These are phyloP conservation scores for Noctua fimbriata DNA, from an alignment of 2,888 invertebrate genomes.

Conservation along the genomic window DNA sequence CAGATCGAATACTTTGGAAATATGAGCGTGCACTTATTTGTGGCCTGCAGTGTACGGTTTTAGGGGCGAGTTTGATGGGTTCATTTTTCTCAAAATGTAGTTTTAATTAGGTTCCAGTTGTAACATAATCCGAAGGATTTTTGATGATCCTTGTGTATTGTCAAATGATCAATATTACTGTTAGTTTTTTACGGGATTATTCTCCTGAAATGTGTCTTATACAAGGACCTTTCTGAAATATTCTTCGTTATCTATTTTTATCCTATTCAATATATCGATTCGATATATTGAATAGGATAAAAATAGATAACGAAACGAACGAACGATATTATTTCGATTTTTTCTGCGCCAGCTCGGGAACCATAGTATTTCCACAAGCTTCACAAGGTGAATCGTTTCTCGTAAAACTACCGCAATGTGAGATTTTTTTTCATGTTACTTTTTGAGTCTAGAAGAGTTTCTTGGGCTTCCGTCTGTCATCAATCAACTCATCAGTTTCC, in stretches of 20 bases:
- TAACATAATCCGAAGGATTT: neutral
- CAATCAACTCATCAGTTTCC: neutral
- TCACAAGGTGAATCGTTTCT: neutral
- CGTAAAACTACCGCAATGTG: neutral
- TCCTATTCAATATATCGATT: no score
- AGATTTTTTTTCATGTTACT: neutral
- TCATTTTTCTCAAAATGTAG: neutral
- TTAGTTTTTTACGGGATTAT: neutral
- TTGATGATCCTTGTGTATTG: neutral
- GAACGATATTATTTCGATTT: no score
- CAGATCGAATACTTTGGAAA: slow-evolving; percentile 78
- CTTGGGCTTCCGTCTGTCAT: neutral
- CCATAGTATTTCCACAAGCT: neutral
- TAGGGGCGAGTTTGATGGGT: slow-evolving; percentile 18
- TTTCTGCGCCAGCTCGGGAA: neutral
- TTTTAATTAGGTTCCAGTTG: neutral
- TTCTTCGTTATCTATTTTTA: neutral
- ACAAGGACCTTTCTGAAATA: neutral
- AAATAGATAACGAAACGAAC: no score
- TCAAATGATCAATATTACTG: neutral
- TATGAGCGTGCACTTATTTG: slow-evolving; percentile 69
- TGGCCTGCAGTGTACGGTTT: slow-evolving; percentile 53
- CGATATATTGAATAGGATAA: no score
- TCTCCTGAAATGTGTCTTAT: neutral
- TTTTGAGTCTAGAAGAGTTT: neutral